These are phyloP conservation scores for Brachyptera risi DNA, from an alignment of 2,888 invertebrate genomes.

Conservation along the genomic window DNA sequence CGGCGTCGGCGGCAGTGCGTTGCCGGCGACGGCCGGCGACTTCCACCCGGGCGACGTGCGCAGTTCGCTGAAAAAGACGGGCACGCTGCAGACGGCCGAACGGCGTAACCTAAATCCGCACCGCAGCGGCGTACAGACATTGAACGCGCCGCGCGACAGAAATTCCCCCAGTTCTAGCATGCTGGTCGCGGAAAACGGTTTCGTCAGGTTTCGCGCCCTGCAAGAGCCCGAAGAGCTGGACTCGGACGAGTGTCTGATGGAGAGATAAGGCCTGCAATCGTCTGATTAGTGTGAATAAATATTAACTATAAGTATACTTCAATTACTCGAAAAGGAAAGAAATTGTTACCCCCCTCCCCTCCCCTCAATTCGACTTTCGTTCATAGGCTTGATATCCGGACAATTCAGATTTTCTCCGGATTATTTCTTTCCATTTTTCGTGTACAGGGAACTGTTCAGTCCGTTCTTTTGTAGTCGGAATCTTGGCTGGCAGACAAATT, in stretches of 20 bases:
- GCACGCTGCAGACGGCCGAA: constrained; percentile 45
- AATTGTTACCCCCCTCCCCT: no score
- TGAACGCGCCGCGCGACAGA: no score
- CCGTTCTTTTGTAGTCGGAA: no score
- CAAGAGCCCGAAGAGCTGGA: constrained; percentile 44
- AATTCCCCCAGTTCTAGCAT: constrained; percentile 58
- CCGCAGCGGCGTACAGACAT: constrained; percentile 28
- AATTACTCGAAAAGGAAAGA: no score
- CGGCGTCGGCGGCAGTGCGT: constrained; percentile 47
- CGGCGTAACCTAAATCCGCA: constrained; percentile 38
- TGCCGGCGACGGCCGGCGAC: constrained; percentile 35
- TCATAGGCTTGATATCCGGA: no score
- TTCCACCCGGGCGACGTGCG: constrained; percentile 42
- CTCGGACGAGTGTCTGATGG: constrained; percentile 21
- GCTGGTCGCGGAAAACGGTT: constrained; percentile 88
- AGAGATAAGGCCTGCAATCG: constrained; percentile 24
- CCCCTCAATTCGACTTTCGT: no score
- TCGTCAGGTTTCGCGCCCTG: constrained; percentile 76
- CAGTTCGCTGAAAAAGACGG: constrained; percentile 27
- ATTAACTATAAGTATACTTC: no score
- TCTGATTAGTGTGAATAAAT: no score
- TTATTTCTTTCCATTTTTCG: no score
- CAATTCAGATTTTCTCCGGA: no score
- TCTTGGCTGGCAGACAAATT: no score
- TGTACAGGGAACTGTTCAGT: no score